phyloP scores from a whole-genome alignment of 2,113 vertebrate species.

The Brienomyrus brachyistius region DNA sequence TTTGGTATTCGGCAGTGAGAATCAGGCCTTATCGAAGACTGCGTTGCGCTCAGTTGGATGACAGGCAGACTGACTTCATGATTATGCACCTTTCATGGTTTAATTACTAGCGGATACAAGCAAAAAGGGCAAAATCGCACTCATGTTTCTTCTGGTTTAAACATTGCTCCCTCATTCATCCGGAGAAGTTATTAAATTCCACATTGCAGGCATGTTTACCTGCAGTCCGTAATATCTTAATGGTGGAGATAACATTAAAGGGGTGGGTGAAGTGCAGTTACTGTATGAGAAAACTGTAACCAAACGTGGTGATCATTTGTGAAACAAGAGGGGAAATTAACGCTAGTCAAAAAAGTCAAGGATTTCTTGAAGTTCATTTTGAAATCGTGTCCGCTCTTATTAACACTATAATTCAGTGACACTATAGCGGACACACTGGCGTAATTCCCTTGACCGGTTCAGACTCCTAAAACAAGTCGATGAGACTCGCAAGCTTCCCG shows the following conservation, averaged over 20 bases:
- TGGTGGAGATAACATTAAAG: neutral
- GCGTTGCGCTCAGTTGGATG: neutral
- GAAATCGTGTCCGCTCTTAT: neutral
- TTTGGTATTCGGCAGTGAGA: neutral
- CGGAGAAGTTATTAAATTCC: neutral
- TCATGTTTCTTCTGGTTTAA: neutral
- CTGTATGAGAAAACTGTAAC: neutral
- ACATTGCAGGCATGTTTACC: neutral
- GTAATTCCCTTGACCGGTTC: neutral
- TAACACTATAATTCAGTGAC: neutral
- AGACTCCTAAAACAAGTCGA: neutral
- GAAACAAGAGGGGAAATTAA: neutral
- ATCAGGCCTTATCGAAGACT: neutral
- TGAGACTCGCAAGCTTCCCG: neutral
- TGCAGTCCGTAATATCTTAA: neutral
- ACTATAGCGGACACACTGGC: neutral
- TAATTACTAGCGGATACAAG: neutral
- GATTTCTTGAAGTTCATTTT: neutral
- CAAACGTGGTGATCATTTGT: neutral
- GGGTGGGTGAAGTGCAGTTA: neutral
- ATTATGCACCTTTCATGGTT: neutral
- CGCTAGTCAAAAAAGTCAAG: neutral
- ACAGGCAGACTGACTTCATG: neutral
- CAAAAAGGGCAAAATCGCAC: neutral
- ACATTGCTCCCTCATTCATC: neutral